These are phyloP conservation scores for Opisthocomus hoazin DNA, from an alignment of 2,113 vertebrate species.

Conservation along the genomic window DNA sequence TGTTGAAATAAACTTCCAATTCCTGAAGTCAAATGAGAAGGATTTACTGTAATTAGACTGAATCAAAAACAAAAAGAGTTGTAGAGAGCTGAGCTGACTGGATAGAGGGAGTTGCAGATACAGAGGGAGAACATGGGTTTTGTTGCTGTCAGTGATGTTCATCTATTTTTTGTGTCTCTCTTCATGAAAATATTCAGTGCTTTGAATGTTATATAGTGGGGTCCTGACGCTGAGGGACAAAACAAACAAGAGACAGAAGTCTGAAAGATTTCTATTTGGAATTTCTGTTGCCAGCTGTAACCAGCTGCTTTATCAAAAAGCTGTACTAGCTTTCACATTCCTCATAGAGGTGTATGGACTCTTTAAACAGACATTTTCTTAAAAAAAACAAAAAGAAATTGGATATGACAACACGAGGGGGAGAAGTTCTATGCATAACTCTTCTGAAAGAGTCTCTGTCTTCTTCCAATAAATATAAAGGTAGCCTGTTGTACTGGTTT, in stretches of 20 bases:
- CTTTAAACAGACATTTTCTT: background rate
- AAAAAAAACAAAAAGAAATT: background rate
- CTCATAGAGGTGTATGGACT: background rate
- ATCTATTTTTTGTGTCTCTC: background rate
- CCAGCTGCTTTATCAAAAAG: background rate
- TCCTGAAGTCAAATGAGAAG: background rate
- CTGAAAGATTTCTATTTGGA: background rate
- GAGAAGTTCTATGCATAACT: background rate
- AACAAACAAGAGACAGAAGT: background rate
- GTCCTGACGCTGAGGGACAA: background rate
- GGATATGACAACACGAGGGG: background rate
- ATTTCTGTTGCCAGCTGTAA: background rate
- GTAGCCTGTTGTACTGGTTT: too few relatives aligned
- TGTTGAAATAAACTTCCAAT: background rate
- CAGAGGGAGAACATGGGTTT: background rate
- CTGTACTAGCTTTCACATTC: background rate
- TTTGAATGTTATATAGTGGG: background rate
- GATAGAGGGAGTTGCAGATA: background rate
- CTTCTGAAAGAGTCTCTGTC: background rate
- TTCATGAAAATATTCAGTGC: background rate
- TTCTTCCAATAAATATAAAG: background rate
- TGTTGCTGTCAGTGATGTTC: background rate
- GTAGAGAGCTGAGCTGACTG: background rate
- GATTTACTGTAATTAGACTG: background rate
- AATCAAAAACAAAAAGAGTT: background rate